These are phyloP conservation scores for Nesidiocoris tenuis DNA, from an alignment of 2,888 invertebrate genomes.

Conservation along the genomic window DNA sequence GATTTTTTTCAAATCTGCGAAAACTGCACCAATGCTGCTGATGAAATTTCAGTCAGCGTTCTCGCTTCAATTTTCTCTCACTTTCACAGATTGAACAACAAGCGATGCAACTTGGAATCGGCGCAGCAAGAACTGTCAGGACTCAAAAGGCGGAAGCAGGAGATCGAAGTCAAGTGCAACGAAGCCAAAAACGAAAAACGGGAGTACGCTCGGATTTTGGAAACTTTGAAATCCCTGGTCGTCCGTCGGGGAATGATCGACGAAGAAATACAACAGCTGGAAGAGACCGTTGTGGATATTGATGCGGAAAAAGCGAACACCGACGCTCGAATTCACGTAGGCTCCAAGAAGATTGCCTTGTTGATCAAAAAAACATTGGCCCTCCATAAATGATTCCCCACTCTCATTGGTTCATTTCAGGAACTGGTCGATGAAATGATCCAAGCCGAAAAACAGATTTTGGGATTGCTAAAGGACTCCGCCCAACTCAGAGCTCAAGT, in stretches of 20 bases:
- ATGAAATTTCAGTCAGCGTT: too few species aligned
- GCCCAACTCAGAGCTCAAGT: background rate
- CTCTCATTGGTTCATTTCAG: too few species aligned
- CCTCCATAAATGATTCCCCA: background rate
- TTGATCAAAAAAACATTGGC: too few species aligned
- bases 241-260: conserved; percentile 47
- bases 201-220: conserved; percentile 36
- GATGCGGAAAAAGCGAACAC: conserved; percentile 52
- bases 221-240: conserved; percentile 18
- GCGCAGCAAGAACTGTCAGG: conserved; percentile 15
- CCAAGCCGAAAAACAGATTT: background rate
- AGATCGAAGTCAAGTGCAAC: conserved; percentile 37
- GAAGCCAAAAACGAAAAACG: conserved; percentile 37
- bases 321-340: conserved; percentile 52
- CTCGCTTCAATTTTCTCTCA: too few species aligned
- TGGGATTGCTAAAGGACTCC: conserved; percentile 1
- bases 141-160: conserved; percentile 15
- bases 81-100: conserved; percentile 8
- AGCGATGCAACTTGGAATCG: background rate
- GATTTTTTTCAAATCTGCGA: too few species aligned
- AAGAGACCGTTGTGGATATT: conserved; percentile 52
- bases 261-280: conserved; percentile 53
- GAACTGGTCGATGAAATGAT: conserved; percentile 3
- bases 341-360: too few species aligned
- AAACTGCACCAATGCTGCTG: too few species aligned